Percentiles rank a stretch among this genome's conserved stretches.
These are phyloP conservation scores for Sebastes vulpes DNA, from an alignment of 2,797 vertebrate genomes.

Conservation along the genomic window DNA sequence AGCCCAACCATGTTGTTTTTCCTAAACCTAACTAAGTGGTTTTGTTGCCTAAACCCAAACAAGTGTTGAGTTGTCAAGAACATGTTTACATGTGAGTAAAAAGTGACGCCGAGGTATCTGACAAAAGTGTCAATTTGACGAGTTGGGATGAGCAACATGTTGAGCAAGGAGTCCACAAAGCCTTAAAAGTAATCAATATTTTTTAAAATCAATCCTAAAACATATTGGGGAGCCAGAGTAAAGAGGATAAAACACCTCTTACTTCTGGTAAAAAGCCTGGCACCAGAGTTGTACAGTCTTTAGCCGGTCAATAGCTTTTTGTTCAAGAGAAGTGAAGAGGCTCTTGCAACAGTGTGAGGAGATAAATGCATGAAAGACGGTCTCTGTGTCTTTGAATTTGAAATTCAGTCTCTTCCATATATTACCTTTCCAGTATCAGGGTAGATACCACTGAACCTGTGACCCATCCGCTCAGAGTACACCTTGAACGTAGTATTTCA, in stretches of 20 bases:
- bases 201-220: not conserved
- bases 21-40: too few species aligned
- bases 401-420: not conserved
- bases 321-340: not conserved
- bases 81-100: too few species aligned
- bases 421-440: conserved; percentile 22
- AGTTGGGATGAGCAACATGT: too few species aligned
- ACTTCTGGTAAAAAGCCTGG: not conserved
- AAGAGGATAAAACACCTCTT: not conserved
- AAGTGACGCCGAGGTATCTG: too few species aligned
- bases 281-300: not conserved
- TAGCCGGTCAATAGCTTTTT: not conserved
- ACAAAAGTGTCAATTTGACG: too few species aligned
- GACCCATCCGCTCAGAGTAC: conserved; percentile 18
- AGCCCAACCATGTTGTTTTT: too few species aligned
- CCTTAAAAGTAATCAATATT: not conserved
- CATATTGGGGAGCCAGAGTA: too few species aligned
- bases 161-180: not conserved
- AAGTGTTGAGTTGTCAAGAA: too few species aligned
- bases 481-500: conserved; percentile 27
- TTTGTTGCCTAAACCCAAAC: too few species aligned
- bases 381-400: not conserved
- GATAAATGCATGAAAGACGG: not conserved
- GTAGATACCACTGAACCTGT: conserved; percentile 5
- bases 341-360: not conserved